These are phyloP conservation scores for Dolichotis patagonum DNA, from an alignment of 2,113 vertebrate genomes.

Conservation along the genomic window DNA sequence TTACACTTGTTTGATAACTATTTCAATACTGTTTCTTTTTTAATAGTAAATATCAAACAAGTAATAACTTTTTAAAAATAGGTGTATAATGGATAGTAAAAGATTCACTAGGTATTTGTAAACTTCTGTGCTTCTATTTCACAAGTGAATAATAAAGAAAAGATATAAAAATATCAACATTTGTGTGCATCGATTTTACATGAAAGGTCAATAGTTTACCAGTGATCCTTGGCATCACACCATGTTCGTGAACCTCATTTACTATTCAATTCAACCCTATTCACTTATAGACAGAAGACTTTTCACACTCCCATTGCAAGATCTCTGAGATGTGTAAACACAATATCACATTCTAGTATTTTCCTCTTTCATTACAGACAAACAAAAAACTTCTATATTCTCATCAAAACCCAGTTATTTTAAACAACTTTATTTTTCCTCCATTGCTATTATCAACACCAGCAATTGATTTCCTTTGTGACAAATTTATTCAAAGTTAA, in stretches of 20 bases:
- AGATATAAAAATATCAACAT: not conserved
- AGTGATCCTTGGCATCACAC: not conserved
- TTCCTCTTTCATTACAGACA: not conserved
- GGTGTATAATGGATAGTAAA: not conserved
- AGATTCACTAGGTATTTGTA: not conserved
- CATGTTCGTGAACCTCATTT: not conserved
- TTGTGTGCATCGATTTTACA: not conserved
- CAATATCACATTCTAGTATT: not conserved
- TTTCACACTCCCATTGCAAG: not conserved
- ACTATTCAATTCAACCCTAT: not conserved
- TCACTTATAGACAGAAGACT: not conserved
- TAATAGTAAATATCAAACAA: not conserved
- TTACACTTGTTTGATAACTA: not conserved
- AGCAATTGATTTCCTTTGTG: not conserved
- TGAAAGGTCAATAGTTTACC: not conserved
- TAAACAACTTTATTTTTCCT: not conserved
- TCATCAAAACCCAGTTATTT: not conserved
- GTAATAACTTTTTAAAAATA: not conserved
- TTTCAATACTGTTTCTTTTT: not conserved
- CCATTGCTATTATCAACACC: not conserved
- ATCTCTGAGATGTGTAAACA: not conserved
- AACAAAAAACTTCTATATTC: not conserved
- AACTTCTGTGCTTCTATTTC: not conserved
- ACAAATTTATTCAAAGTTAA: not conserved
- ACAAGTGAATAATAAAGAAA: not conserved